These are phyloP conservation scores for Ormia ochracea DNA, from an alignment of 2,888 invertebrate genomes.

Conservation along the genomic window DNA sequence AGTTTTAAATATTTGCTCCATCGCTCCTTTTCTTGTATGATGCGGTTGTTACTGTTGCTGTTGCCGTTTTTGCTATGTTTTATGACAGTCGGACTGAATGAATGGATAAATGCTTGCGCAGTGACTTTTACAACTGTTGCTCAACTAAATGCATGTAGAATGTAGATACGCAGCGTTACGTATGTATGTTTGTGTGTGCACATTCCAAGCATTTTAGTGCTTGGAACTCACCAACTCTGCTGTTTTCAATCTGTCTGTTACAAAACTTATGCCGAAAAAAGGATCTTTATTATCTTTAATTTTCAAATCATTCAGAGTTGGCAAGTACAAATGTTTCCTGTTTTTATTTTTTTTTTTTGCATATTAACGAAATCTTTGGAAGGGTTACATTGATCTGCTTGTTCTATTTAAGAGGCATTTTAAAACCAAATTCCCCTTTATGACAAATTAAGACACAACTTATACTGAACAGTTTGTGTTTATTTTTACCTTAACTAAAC, in stretches of 20 bases:
- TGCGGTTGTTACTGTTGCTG: constrained; percentile 23
- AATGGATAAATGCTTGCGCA: constrained; percentile 36
- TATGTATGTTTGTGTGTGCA: too few species aligned
- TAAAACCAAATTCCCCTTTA: too few species aligned
- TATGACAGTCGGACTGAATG: constrained; percentile 26
- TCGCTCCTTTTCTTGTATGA: background rate
- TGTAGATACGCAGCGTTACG: background rate
- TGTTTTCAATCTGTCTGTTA: background rate
- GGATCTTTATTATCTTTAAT: too few species aligned
- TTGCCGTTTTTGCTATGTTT: constrained; percentile 25
- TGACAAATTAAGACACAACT: too few species aligned
- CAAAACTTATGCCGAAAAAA: background rate
- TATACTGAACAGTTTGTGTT: too few species aligned
- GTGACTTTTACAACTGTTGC: constrained; percentile 8
- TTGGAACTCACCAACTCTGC: background rate
- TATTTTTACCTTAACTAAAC: too few species aligned
- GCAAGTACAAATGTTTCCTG: too few species aligned
- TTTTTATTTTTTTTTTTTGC: too few species aligned
- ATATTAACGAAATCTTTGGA: too few species aligned
- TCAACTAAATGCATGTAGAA: constrained; percentile 12
- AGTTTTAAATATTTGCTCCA: constrained; percentile 28
- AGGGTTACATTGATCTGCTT: too few species aligned
- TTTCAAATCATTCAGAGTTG: too few species aligned
- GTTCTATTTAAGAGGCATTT: too few species aligned
- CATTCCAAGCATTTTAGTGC: constrained; percentile 28